Evolutionary conservation across 2,797 vertebrate species (phyloP).

Genomic region (Basileuterus tristriatus): DNA sequence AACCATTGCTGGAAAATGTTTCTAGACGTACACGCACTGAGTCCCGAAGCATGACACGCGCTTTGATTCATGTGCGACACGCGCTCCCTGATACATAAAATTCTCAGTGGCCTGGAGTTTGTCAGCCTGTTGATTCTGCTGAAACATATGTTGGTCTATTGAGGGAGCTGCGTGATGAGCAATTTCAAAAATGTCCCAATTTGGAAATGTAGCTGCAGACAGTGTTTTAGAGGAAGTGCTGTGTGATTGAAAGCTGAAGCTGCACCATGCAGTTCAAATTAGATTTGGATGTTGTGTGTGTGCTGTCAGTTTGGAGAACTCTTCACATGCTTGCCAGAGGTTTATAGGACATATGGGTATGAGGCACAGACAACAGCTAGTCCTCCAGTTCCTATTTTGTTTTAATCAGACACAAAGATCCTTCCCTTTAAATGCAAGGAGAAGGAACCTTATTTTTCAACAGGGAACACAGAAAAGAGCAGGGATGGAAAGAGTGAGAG

Average conservation of each 20-base stretch:
- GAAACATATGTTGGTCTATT: constrained; percentile 55
- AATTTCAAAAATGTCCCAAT: constrained; percentile 63
- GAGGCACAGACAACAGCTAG: constrained; percentile 24
- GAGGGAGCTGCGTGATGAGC: constrained; percentile 42
- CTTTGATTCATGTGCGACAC: constrained; percentile 48
- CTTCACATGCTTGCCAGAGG: constrained; percentile 23
- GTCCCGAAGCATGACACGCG: not conserved
- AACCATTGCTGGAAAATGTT: constrained; percentile 44
- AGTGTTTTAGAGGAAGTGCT: constrained; percentile 46
- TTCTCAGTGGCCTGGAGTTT: constrained; percentile 53
- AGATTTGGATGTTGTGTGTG: constrained; percentile 50
- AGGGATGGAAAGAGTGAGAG: not conserved
- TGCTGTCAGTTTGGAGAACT: constrained; percentile 45
- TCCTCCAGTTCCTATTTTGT: not conserved
- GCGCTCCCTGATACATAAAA: not conserved
- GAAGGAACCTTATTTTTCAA: constrained; percentile 8
- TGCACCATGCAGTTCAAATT: constrained; percentile 60
- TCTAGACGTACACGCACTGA: not conserved
- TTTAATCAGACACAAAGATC: constrained; percentile 16
- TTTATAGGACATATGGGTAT: constrained; percentile 34
- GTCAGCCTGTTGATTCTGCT: constrained; percentile 58
- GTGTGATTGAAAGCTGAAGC: constrained; percentile 62
- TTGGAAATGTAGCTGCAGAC: constrained; percentile 62
- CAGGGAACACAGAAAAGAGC: not conserved
- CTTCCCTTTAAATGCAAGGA: not conserved